Percentiles rank a stretch among this genome's conserved stretches.
phyloP scores from a whole-genome alignment of 2,888 invertebrate genomes.

The Leptopterna dolabrata region DNA sequence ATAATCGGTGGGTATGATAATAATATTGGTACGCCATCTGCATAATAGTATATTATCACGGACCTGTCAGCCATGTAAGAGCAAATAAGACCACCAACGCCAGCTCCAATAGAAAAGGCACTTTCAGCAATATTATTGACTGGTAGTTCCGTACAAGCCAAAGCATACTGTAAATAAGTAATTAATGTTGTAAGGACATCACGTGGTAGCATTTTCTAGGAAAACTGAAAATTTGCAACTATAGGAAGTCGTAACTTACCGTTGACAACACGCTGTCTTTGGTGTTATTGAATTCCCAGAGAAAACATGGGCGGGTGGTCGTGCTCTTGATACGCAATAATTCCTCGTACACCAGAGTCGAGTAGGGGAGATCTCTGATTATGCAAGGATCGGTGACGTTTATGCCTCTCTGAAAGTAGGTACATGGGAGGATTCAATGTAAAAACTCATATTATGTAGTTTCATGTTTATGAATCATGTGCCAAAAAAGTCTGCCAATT shows the following conservation, averaged over 20 bases:
- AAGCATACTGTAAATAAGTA: background rate
- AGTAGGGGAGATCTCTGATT: conserved; percentile 42
- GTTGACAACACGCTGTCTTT: conserved; percentile 9
- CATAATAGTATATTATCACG: background rate
- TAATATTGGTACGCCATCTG: background rate
- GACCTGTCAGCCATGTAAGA: conserved; percentile 44
- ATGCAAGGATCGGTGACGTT: conserved; percentile 5
- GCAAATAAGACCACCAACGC: conserved; percentile 35
- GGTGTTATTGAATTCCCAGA: conserved; percentile 12
- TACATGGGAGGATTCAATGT: no score
- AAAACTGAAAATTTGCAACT: no score
- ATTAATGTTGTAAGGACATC: background rate
- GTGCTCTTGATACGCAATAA: background rate
- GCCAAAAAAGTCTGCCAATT: no score
- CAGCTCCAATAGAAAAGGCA: conserved; percentile 35
- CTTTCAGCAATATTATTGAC: conserved; percentile 49
- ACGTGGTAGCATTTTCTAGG: no score
- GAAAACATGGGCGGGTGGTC: background rate
- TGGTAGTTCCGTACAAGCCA: conserved; percentile 18
- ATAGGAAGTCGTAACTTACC: background rate
- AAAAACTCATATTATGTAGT: no score
- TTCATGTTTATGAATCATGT: no score
- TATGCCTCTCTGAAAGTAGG: background rate
- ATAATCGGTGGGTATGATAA: background rate
- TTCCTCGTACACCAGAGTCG: background rate